Evolutionary conservation across 2,113 vertebrate genomes (phyloP).

Genomic region (Paramisgurnus dabryanus): DNA sequence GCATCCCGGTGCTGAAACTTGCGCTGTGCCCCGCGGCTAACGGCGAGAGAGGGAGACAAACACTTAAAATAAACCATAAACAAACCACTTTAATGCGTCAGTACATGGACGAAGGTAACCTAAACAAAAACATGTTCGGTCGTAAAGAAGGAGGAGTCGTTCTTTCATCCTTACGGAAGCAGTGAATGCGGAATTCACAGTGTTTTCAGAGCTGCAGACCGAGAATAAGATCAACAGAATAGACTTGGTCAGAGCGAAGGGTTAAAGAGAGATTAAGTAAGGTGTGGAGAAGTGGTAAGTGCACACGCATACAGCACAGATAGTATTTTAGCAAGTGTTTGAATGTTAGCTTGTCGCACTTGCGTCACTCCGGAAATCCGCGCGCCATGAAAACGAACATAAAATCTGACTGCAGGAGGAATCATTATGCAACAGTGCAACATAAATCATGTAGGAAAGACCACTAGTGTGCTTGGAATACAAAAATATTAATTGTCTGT

Average conservation of each 20-base stretch:
- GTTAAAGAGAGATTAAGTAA: constrained; percentile 46
- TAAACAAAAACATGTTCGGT: constrained; percentile 27
- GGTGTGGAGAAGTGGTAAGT: constrained; percentile 50
- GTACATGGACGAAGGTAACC: constrained; percentile 31
- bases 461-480: not conserved
- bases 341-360: constrained; percentile 15
- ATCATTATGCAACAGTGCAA: constrained; percentile 44
- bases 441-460: not conserved
- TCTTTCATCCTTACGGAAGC: constrained; percentile 52
- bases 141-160: constrained; percentile 48
- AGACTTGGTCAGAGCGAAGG: constrained; percentile 37
- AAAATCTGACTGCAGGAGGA: constrained; percentile 41
- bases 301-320: not conserved
- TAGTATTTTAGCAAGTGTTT: not conserved
- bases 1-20: constrained; percentile 63
- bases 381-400: constrained; percentile 6
- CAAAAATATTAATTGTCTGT: not conserved
- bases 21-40: not conserved
- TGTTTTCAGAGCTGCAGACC: constrained; percentile 41
- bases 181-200: constrained; percentile 65
- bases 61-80: no score
- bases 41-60: no score
- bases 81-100: constrained; percentile 3
- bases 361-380: constrained; percentile 21
- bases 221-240: constrained; percentile 35